Evolutionary conservation across 2,797 vertebrate genomes (phyloP), one percentile per base, ranked within the genome.

Genomic region (Benthosema pterotum): DNA sequence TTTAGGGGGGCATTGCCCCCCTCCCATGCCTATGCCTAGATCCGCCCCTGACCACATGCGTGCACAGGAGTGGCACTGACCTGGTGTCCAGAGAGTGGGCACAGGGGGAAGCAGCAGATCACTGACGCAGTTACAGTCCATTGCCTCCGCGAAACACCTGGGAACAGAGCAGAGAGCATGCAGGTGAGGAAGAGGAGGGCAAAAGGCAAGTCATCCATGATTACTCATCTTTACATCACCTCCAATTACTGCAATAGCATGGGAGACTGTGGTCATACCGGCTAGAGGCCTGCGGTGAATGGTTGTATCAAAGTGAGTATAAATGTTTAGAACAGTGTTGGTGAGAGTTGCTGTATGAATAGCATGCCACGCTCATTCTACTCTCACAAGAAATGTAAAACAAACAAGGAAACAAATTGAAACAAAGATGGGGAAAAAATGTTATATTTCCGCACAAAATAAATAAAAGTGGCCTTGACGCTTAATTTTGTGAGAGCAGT

Each of bases 41-140:
- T n/a, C n/a, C n/a, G n/a, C n/a, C n/a, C n/a, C n/a, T n/a, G n/a
- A n/a, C n/a, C n/a, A n/a, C n/a, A n/a, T n/a, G n/a, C n/a, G n/a
- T n/a, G n/a, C 7, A 9, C 7, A 38, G 2, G 32, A 38, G 32
- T 38, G 65, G 16, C 14, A 74, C 85, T 91, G 82, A 96, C 96
- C 96, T 86, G 96, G 95, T 68, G 96, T 96, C 96, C 96, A 97
- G 74, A 97, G 95, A 42, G 96, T 91, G 14, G 96, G 95, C 83
- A 97, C 92, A 8, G 96, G 95, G 53, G 96, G 94, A 76, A 97
- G 93, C 78, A 97, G 92, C 80, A 97, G 89, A 80, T 97, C 95
- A 84, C 95, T 96, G 86, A 96, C 95, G 79, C 96, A 97, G 92
- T 94, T 96, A 91, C 95, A 96, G 90, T 96, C 96, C 96, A 96